Conservation (phyloP, 2,888 invertebrate genomes). For the Frankliniella intonsa region DNA sequence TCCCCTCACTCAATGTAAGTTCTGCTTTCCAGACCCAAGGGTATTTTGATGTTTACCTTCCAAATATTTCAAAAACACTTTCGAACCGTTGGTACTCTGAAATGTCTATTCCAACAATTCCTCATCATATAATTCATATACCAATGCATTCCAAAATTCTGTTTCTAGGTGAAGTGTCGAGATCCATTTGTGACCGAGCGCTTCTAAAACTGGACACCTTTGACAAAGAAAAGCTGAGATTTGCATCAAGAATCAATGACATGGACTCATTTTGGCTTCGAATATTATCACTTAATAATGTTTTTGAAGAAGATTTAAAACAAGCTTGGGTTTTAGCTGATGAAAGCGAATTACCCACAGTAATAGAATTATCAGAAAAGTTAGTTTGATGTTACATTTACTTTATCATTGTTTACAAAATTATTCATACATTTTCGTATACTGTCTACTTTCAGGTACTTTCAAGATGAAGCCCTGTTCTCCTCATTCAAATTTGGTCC, state of each 20-base stretch:
- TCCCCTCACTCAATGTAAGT: too few relatives aligned
- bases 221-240: neutral
- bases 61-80: too few relatives aligned
- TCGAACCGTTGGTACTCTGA: too few relatives aligned
- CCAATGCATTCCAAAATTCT: too few relatives aligned
- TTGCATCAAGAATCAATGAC: neutral
- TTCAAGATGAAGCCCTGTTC: neutral
- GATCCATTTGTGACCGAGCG: neutral
- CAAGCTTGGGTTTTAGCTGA: neutral
- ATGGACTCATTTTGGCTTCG: neutral
- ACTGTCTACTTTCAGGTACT: neutral
- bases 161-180: neutral
- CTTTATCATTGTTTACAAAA: neutral
- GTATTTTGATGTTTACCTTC: too few relatives aligned
- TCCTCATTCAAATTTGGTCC: neutral
- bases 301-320: neutral
- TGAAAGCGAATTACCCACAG: neutral
- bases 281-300: neutral
- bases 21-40: too few relatives aligned
- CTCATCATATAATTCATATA: too few relatives aligned
- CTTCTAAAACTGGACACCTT: neutral
- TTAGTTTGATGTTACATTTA: neutral
- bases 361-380: neutral
- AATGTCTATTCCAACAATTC: too few relatives aligned
- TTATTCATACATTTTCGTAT: neutral